These are phyloP conservation scores for Momotus momota DNA, from an alignment of 2,797 vertebrate genomes.

Conservation along the genomic window DNA sequence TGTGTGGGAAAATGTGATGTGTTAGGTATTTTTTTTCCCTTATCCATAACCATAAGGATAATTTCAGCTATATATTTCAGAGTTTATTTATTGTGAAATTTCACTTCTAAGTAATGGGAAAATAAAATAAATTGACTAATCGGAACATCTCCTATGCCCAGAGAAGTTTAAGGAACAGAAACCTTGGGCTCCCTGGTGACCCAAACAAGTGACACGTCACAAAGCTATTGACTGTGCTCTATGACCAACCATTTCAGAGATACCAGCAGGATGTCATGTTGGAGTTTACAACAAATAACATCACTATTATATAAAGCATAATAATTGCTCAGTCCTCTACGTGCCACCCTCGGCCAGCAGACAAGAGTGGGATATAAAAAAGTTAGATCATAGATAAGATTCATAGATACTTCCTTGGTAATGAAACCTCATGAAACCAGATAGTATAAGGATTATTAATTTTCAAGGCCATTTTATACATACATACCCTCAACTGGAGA, in stretches of 20 bases:
- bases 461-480: not conserved
- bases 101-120: not conserved
- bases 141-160: not conserved
- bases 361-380: not conserved
- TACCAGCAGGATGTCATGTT: not conserved
- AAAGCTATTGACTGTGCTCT: not conserved
- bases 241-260: not conserved
- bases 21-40: not conserved
- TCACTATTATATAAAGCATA: not conserved
- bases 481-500: not conserved
- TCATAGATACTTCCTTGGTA: not conserved
- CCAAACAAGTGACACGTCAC: not conserved
- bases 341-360: not conserved
- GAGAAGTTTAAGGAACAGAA: not conserved
- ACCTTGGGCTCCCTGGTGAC: not conserved
- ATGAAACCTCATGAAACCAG: not conserved
- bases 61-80: not conserved
- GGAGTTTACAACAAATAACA: not conserved
- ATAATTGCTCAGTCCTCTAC: not conserved
- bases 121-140: not conserved
- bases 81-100: not conserved
- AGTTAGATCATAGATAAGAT: not conserved
- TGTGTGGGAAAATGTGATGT: accelerated
- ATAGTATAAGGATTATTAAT: not conserved
- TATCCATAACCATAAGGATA: not conserved